These are phyloP conservation scores for Aegotheles bennettii DNA, from an alignment of 2,113 vertebrate genomes.

Conservation along the genomic window DNA sequence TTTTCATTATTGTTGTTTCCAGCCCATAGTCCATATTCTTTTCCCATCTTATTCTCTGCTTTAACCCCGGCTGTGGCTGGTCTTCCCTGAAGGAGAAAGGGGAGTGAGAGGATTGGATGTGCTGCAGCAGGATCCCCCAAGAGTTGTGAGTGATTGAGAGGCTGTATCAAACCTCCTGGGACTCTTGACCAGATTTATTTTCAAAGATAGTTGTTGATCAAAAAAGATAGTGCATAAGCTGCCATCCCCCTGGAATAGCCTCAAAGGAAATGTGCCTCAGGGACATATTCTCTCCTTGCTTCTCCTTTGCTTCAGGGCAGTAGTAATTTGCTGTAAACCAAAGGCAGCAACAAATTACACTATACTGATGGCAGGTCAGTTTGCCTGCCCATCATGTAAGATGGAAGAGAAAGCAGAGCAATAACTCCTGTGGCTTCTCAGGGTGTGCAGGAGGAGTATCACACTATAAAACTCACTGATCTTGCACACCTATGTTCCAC, in stretches of 20 bases:
- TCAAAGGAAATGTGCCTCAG: neutral
- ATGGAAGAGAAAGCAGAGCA: neutral
- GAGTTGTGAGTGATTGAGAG: neutral
- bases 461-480: neutral
- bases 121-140: neutral
- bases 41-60: neutral
- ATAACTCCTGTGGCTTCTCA: slow-evolving; percentile 14
- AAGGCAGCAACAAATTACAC: slow-evolving; percentile 19
- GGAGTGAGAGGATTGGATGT: neutral
- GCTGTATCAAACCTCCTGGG: neutral
- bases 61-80: neutral
- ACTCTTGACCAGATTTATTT: neutral
- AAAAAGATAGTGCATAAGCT: neutral
- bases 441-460: neutral
- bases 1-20: slow-evolving; percentile 9
- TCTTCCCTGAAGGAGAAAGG: neutral
- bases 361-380: slow-evolving; percentile 16
- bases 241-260: neutral
- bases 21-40: neutral
- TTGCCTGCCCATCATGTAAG: neutral
- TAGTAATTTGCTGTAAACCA: slow-evolving; percentile 19
- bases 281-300: neutral
- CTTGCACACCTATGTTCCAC: neutral
- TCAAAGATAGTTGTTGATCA: neutral
- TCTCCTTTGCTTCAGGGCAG: slow-evolving; percentile 6